Evolutionary conservation across 1,140 invertebrate genomes (phyloP).

Genomic region (Chelonus insularis): DNA sequence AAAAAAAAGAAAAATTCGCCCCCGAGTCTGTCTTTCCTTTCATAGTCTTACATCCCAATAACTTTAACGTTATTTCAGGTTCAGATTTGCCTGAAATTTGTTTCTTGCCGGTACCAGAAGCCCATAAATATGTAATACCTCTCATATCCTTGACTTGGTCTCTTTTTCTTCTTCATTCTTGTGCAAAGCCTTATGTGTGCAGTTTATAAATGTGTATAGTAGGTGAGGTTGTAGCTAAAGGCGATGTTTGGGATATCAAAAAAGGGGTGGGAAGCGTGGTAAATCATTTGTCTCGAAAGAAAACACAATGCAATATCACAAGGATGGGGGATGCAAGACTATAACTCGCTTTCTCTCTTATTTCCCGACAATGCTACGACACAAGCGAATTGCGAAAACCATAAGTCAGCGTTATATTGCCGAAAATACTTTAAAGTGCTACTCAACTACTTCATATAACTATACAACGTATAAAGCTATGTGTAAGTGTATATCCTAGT

Average conservation of each 20-base stretch:
- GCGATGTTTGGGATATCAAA: constrained; percentile 12
- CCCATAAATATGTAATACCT: constrained; percentile 62
- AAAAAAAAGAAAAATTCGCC: constrained; percentile 2
- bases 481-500: constrained; percentile 18
- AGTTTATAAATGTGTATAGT: constrained; percentile 26
- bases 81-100: constrained; percentile 57
- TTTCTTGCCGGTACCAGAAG: constrained; percentile 52
- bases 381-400: constrained; percentile 43
- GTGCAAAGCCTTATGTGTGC: constrained; percentile 46
- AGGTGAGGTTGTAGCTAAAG: not conserved
- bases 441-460: constrained; percentile 39
- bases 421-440: constrained; percentile 60
- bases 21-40: constrained; percentile 9
- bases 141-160: constrained; percentile 41
- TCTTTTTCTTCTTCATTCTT: constrained; percentile 25
- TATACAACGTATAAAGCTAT: constrained; percentile 9
- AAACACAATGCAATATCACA: constrained; percentile 52
- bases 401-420: constrained; percentile 60
- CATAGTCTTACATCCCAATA: constrained; percentile 46
- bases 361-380: constrained; percentile 25
- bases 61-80: constrained; percentile 51
- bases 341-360: constrained; percentile 8
- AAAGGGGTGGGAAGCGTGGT: constrained; percentile 35
- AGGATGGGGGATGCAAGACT: constrained; percentile 14
- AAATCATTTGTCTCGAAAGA: constrained; percentile 60